Conservation (phyloP, 2,113 vertebrate species). For the Heteronetta atricapilla region DNA sequence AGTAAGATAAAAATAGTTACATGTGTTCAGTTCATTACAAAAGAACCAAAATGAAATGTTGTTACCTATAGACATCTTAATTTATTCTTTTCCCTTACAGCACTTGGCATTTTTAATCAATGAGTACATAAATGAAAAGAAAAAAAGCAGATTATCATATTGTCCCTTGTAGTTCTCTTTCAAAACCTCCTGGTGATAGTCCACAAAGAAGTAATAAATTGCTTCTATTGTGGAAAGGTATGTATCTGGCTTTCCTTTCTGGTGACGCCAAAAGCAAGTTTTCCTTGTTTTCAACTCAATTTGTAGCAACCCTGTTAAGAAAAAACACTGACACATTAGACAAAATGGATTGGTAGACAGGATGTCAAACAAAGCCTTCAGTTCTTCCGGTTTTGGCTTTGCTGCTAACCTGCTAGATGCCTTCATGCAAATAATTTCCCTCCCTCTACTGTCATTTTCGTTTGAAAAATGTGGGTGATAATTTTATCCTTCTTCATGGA, state of each 20-base stretch:
- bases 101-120: conserved; percentile 89
- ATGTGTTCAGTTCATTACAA: not conserved
- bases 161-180: conserved; percentile 87
- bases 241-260: conserved; percentile 93
- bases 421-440: not conserved
- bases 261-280: conserved; percentile 96
- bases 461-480: not conserved
- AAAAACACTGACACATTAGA: not conserved
- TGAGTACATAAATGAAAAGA: conserved; percentile 92
- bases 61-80: not conserved
- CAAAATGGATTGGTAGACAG: not conserved
- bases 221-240: conserved; percentile 97
- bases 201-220: conserved; percentile 95
- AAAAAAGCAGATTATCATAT: conserved; percentile 96
- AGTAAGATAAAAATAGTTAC: not conserved
- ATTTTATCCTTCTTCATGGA: not conserved
- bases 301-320: conserved; percentile 85
- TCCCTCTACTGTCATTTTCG: not conserved
- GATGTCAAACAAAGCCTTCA: not conserved
- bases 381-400: not conserved
- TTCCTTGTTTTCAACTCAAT: conserved; percentile 93
- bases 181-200: conserved; percentile 87
- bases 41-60: not conserved
- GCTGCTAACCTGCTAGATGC: not conserved
- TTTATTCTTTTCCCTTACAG: conserved; percentile 78